A percentile compares a stretch with the other conserved stretches of the same genome.
Conservation (phyloP, 1,140 invertebrate genomes). For the Pachypeltis micranthus region DNA sequence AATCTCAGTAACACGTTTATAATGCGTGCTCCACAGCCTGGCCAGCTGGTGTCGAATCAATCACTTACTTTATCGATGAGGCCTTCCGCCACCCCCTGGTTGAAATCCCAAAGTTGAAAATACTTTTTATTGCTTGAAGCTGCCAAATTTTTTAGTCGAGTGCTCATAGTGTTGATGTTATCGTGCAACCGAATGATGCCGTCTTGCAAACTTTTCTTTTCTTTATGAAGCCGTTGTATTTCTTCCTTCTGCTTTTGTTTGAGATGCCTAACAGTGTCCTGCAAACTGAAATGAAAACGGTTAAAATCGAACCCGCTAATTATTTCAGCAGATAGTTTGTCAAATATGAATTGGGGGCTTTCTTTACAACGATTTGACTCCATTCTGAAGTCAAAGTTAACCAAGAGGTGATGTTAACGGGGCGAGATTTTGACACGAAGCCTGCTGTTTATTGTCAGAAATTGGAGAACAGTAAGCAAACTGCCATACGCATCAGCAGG, state of each 20-base stretch:
- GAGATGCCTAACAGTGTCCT: conserved; percentile 1
- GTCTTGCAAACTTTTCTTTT: conserved; percentile 1
- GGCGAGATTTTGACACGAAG: too few relatives aligned
- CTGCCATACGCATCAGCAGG: too few relatives aligned
- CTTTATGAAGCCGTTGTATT: neutral
- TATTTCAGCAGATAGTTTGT: neutral
- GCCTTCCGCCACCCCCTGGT: conserved; percentile 2
- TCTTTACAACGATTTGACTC: too few relatives aligned
- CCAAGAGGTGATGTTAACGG: too few relatives aligned
- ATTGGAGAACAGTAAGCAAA: too few relatives aligned
- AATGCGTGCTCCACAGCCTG: too few relatives aligned
- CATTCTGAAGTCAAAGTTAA: too few relatives aligned
- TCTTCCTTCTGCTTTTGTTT: neutral
- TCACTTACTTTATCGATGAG: conserved; percentile 8
- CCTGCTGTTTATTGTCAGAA: too few relatives aligned
- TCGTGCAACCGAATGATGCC: neutral
- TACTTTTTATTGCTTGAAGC: conserved; percentile 10
- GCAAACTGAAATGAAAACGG: neutral
- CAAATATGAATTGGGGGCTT: too few relatives aligned
- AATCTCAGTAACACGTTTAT: too few relatives aligned
- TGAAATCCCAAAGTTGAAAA: conserved; percentile 11
- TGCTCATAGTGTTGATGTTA: conserved; percentile 3
- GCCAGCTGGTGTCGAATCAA: too few relatives aligned
- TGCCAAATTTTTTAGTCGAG: neutral
- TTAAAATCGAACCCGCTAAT: neutral